Evolutionary conservation across 2,113 vertebrate species (phyloP).

Genomic region (Mobula birostris): DNA sequence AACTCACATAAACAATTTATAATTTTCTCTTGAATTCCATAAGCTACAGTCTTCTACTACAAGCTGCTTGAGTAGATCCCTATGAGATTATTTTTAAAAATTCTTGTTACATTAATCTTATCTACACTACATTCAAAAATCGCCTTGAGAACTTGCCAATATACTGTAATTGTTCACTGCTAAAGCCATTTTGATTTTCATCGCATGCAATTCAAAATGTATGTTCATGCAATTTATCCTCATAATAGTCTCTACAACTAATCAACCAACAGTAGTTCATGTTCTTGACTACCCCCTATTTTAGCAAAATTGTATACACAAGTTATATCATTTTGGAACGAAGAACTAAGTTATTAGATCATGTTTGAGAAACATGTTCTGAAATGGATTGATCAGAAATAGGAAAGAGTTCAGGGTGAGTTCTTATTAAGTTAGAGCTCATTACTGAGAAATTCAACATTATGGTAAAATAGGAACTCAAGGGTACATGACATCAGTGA

Average conservation of each 20-base stretch:
- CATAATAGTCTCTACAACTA: neutral
- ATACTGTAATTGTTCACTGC: neutral
- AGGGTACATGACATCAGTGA: neutral
- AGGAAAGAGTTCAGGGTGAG: neutral
- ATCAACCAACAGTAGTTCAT: neutral
- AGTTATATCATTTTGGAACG: neutral
- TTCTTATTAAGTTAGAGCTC: neutral
- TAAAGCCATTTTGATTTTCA: constrained; percentile 7
- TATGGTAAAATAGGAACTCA: neutral
- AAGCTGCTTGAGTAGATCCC: constrained; percentile 5
- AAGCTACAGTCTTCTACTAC: neutral
- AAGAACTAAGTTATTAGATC: neutral
- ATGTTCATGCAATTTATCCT: neutral
- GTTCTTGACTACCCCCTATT: neutral
- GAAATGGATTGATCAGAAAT: neutral
- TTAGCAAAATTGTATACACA: neutral
- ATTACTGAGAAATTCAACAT: neutral
- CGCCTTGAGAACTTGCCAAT: neutral
- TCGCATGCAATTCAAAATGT: neutral
- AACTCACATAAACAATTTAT: neutral
- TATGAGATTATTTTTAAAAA: neutral
- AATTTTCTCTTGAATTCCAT: neutral
- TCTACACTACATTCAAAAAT: neutral
- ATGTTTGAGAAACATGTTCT: neutral
- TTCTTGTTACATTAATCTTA: constrained; percentile 11